Base-by-base conservation (phyloP, 2,888 invertebrate species). In the Hybos culiciformis region DNA sequence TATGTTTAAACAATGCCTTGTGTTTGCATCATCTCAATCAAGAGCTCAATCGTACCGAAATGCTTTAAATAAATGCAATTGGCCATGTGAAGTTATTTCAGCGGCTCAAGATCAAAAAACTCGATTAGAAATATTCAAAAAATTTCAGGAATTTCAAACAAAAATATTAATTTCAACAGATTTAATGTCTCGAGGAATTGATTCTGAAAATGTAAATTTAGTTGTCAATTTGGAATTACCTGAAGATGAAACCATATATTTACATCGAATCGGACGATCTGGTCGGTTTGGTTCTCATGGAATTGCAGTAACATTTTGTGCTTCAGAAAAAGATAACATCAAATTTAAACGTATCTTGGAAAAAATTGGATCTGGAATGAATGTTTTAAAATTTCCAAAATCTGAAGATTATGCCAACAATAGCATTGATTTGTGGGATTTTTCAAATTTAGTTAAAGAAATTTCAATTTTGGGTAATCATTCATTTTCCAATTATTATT, bases 251-350 rank as follows among this genome's bases (percentile, higher is more conserved):
- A 79, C 83, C 49, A 90, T 86, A 15, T 93, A 93, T 70, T 73
- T 93, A 48, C 97, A 98, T 69, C 73, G 97, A 57, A 92, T 94
- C 60, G 97, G 97, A 1, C 74, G 97, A 54, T 92, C 94, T 34
- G 97, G 97, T 0, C 73, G 97, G 47, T 97, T 83, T 70, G 97
- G 96, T 1, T 79, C 85, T 2, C 76, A 77, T 61, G 93, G 92
- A 41, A 72, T 77, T 44, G 81, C 86, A 20, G 74, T 93, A 12
- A 81, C 80, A 39, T 74, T 93, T 44, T 66, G 83, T 8, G 71
- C 78, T 52, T 70, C 74, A 39, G 78, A 78, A 6, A 68, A 72
- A 42, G 88, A 91, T 60, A 52, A 72, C 37, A 50, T 59, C 2
- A 67, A 65, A 34, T 79, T 85, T 52, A 68, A 67, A 53, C 61